phyloP scores from a whole-genome alignment of 2,113 vertebrate species.

The Xenopus borealis region DNA sequence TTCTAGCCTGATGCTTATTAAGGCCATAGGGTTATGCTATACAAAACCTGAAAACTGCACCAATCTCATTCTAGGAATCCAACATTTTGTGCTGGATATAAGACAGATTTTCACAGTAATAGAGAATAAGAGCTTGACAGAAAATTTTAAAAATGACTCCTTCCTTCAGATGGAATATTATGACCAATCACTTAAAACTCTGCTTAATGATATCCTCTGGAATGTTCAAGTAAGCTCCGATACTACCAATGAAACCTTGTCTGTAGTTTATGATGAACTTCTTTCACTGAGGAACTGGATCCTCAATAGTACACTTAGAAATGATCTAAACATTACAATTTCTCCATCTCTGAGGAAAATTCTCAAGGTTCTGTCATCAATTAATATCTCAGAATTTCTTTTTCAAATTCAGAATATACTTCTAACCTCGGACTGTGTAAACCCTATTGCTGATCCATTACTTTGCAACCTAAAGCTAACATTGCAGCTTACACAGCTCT shows the following conservation, averaged over 20 bases:
- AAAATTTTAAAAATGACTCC: conserved; percentile 9
- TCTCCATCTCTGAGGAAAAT: not conserved
- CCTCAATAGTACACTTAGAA: conserved; percentile 9
- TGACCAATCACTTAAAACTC: conserved; percentile 5
- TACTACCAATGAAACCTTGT: not conserved
- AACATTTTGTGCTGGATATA: conserved; percentile 21
- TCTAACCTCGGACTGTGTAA: not conserved
- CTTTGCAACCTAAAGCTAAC: conserved; percentile 13
- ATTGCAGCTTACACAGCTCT: conserved; percentile 3
- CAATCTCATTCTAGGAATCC: conserved; percentile 6
- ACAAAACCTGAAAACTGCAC: not conserved
- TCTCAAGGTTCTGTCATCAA: not conserved
- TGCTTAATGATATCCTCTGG: conserved; percentile 25
- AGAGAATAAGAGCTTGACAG: conserved; percentile 16
- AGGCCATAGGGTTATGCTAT: not conserved
- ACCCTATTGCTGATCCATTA: not conserved
- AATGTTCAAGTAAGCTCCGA: not conserved
- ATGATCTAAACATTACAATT: not conserved
- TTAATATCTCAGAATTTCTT: conserved; percentile 15
- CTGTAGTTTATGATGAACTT: conserved; percentile 1
- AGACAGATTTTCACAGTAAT: conserved; percentile 5
- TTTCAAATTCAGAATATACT: conserved; percentile 12
- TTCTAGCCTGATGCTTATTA: conserved; percentile 1
- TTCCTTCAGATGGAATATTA: conserved; percentile 7
- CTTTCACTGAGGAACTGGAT: not conserved